Percentiles rank a stretch among this genome's conserved stretches.
Conservation (phyloP, 2,113 vertebrate genomes). For the Otolemur garnettii region DNA sequence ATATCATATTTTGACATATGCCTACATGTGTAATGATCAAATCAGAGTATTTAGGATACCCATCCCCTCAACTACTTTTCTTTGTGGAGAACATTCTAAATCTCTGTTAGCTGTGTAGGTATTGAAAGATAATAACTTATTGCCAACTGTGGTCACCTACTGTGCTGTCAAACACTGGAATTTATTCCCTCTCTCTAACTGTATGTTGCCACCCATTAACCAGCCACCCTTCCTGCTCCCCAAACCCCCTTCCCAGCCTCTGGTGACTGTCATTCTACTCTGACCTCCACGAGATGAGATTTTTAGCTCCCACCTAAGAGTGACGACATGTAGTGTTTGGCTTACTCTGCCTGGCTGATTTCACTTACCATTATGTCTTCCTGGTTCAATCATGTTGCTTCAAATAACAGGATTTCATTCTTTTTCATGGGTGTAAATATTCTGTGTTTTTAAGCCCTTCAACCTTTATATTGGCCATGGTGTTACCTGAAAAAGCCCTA, state of each 20-base stretch:
- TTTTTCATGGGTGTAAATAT: not conserved
- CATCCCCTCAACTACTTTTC: not conserved
- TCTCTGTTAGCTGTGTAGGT: not conserved
- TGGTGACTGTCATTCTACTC: not conserved
- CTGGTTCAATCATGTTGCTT: not conserved
- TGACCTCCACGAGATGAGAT: not conserved
- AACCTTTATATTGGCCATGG: not conserved
- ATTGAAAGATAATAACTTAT: not conserved
- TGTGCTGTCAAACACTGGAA: not conserved
- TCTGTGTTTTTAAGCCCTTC: not conserved
- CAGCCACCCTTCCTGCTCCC: not conserved
- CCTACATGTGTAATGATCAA: not conserved
- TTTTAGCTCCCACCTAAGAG: not conserved
- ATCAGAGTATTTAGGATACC: not conserved
- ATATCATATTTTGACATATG: not conserved
- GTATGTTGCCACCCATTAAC: not conserved
- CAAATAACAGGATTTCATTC: not conserved
- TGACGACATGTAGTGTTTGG: not conserved
- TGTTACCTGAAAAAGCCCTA: not conserved
- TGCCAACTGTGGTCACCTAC: not conserved
- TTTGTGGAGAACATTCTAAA: not conserved
- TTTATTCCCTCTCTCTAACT: not conserved
- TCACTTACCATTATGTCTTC: not conserved
- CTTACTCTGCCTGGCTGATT: not conserved
- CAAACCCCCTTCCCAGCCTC: not conserved